Percentiles rank a stretch among this genome's conserved stretches.
These are phyloP conservation scores for Clarias magur DNA, from an alignment of 2,113 vertebrate genomes.

Conservation along the genomic window DNA sequence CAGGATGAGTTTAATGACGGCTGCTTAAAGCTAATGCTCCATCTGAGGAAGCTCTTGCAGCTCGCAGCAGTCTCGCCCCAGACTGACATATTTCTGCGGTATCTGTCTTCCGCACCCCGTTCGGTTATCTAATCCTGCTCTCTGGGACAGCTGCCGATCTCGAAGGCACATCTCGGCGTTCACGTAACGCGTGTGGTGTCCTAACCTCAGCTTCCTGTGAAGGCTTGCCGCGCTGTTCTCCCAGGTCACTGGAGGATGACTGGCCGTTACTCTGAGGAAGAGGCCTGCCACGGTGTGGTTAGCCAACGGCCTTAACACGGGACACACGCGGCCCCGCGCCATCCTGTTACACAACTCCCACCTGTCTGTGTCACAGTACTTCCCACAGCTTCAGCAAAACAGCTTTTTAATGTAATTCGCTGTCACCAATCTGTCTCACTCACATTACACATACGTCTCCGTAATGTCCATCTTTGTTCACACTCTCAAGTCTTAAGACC, in stretches of 20 bases:
- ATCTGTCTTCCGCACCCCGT: slow-evolving; percentile 24
- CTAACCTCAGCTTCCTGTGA: slow-evolving; percentile 53
- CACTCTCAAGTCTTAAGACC: background rate
- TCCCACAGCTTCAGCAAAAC: background rate
- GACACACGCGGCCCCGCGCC: slow-evolving; percentile 64
- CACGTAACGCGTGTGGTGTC: slow-evolving; percentile 35
- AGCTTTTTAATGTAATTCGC: background rate
- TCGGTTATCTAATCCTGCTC: slow-evolving; percentile 55
- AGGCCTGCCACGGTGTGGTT: slow-evolving; percentile 50
- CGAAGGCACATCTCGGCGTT: slow-evolving; percentile 29
- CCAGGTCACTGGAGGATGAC: slow-evolving; percentile 42
- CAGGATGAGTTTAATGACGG: slow-evolving; percentile 62
- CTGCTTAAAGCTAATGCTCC: slow-evolving; percentile 54
- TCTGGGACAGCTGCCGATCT: slow-evolving; percentile 42
- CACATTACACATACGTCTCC: background rate
- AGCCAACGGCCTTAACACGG: slow-evolving; percentile 53
- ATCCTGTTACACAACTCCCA: slow-evolving; percentile 65
- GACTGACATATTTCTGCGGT: slow-evolving; percentile 30
- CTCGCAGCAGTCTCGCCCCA: slow-evolving; percentile 29
- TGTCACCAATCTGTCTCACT: background rate
- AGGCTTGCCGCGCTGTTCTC: slow-evolving; percentile 24
- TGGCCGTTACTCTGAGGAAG: slow-evolving; percentile 56
- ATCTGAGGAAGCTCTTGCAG: slow-evolving; percentile 44
- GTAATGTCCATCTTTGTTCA: background rate
- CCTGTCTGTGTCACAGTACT: background rate